Evolutionary conservation across 2,888 invertebrate species (phyloP).

Genomic region (Perizoma flavofasciatum): DNA sequence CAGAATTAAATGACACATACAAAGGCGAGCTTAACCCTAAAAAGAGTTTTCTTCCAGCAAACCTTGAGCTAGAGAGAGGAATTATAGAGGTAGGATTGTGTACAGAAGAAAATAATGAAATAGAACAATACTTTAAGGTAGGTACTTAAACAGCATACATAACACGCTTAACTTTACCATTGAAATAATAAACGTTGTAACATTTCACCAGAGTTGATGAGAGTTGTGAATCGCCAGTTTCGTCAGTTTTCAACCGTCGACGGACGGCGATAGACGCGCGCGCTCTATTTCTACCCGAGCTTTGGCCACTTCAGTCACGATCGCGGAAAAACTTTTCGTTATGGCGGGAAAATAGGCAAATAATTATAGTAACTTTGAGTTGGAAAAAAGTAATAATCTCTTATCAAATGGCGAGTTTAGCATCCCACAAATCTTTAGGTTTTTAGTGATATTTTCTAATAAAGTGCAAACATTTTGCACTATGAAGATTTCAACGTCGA

Average conservation of each 20-base stretch:
- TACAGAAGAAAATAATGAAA: too few species aligned
- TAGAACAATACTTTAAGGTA: too few species aligned
- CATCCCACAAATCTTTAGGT: slow-evolving; percentile 7
- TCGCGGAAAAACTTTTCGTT: slow-evolving; percentile 70
- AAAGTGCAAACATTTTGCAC: slow-evolving; percentile 44
- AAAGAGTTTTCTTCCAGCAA: too few species aligned
- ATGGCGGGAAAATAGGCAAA: slow-evolving; percentile 64
- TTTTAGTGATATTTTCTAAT: slow-evolving; percentile 33
- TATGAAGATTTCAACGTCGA: slow-evolving; percentile 58
- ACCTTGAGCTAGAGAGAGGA: too few species aligned
- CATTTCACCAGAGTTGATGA: slow-evolving; percentile 35
- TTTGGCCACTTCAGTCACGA: slow-evolving; percentile 38
- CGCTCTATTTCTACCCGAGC: slow-evolving; percentile 33
- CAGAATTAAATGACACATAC: too few species aligned
- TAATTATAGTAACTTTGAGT: slow-evolving; percentile 24
- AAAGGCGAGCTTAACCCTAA: too few species aligned
- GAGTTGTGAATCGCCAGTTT: slow-evolving; percentile 30
- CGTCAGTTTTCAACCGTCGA: slow-evolving; percentile 58
- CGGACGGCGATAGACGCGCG: slow-evolving; percentile 53
- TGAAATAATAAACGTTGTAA: slow-evolving; percentile 43
- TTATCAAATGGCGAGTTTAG: slow-evolving; percentile 25
- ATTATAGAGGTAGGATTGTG: too few species aligned
- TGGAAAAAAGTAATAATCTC: slow-evolving; percentile 14
- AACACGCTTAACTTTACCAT: slow-evolving; percentile 41
- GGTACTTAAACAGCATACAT: slow-evolving; percentile 6